Evolutionary conservation across 2,113 vertebrate genomes (phyloP).

Genomic region (Stegostoma tigrinum): DNA sequence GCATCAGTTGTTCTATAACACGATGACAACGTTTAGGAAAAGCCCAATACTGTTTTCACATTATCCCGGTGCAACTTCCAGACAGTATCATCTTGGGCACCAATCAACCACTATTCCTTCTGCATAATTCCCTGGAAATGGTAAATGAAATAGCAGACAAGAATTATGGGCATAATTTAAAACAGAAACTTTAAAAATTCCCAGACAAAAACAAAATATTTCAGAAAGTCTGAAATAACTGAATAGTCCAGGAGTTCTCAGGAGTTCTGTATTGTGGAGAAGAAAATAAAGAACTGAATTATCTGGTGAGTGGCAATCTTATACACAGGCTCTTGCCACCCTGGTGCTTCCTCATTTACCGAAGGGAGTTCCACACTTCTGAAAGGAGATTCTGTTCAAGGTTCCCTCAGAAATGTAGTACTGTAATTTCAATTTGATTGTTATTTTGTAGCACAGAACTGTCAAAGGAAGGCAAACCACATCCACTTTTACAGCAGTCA

Average conservation of each 20-base stretch:
- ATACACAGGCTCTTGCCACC: too few species aligned
- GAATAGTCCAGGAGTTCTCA: neutral
- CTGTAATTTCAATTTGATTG: too few species aligned
- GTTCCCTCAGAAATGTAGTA: too few species aligned
- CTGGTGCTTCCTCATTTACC: too few species aligned
- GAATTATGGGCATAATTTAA: neutral
- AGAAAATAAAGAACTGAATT: neutral
- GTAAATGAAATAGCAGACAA: neutral
- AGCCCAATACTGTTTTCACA: neutral
- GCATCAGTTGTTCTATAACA: neutral
- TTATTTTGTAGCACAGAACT: too few species aligned
- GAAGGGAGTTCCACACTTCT: too few species aligned
- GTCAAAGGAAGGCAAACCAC: too few species aligned
- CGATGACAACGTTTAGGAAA: neutral
- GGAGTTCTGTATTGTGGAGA: neutral
- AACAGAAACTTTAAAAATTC: neutral
- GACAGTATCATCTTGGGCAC: neutral
- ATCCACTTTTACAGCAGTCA: too few species aligned
- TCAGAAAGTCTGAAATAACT: neutral
- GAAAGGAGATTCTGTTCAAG: too few species aligned
- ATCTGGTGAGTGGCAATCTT: too few species aligned
- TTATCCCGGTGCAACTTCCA: neutral
- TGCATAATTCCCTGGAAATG: neutral
- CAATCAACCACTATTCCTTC: neutral
- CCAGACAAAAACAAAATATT: neutral